Percentiles rank a stretch among this genome's conserved stretches.
These are phyloP conservation scores for Sinosuthora webbiana DNA, from an alignment of 2,113 vertebrate species.

Conservation along the genomic window DNA sequence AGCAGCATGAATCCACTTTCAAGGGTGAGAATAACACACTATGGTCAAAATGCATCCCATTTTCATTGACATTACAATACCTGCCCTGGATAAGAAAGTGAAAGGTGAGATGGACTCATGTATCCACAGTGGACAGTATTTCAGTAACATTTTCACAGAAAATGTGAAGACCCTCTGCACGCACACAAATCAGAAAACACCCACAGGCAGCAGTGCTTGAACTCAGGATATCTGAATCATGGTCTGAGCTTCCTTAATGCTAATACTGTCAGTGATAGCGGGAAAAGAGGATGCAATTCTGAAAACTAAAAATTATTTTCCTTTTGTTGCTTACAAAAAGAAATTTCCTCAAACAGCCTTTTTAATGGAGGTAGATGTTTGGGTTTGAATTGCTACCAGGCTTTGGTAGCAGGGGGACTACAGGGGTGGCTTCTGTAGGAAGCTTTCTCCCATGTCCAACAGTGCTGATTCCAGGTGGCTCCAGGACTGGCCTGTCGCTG, in stretches of 20 bases:
- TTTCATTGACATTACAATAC: neutral
- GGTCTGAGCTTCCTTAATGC: neutral
- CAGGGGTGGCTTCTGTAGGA: neutral
- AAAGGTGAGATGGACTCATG: neutral
- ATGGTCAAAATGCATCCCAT: neutral
- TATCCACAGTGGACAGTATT: neutral
- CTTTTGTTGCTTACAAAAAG: neutral
- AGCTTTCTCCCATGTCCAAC: fast-evolving
- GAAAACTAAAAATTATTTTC: neutral
- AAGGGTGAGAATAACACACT: neutral
- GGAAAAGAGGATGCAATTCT: neutral
- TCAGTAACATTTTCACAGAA: neutral
- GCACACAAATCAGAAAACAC: neutral
- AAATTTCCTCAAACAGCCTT: neutral
- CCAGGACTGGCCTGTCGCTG: fast-evolving
- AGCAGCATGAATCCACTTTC: neutral
- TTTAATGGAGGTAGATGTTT: neutral
- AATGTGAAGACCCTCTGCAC: neutral
- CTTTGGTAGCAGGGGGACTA: neutral
- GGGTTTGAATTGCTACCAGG: neutral
- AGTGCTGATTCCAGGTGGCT: fast-evolving
- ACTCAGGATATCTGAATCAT: neutral
- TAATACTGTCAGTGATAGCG: fast-evolving
- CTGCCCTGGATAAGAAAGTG: neutral
- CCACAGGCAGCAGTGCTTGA: neutral